Evolutionary conservation across 2,888 invertebrate species (phyloP).

Genomic region (Rambutsinella grinnellia): DNA sequence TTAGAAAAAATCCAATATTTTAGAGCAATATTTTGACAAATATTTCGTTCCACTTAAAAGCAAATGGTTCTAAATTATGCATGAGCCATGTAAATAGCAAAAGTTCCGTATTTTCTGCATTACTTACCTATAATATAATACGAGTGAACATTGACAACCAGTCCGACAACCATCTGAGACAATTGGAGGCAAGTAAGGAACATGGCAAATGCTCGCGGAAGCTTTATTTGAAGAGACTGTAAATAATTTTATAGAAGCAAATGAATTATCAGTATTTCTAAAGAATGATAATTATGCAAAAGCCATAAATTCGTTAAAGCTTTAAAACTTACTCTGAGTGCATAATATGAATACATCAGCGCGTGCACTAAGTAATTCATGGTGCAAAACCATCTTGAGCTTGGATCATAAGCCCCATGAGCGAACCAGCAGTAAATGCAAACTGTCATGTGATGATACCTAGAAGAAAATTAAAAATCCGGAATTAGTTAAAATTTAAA

Average conservation of each 20-base stretch:
- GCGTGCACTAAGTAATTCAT: constrained; percentile 63
- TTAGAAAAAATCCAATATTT: background rate
- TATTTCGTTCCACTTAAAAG: no score
- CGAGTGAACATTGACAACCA: constrained; percentile 55
- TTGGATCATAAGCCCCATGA: constrained; percentile 56
- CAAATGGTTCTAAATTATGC: no score
- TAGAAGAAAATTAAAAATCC: constrained; percentile 4
- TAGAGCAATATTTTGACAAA: background rate
- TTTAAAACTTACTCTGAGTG: constrained; percentile 33
- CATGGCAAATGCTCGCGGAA: constrained; percentile 54
- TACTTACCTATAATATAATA: background rate
- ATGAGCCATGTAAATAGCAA: background rate
- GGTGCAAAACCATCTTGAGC: constrained; percentile 60
- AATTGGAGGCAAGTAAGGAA: constrained; percentile 57
- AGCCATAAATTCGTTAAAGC: constrained; percentile 3
- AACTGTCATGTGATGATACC: constrained; percentile 63
- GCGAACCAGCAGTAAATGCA: constrained; percentile 61
- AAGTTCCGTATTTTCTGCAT: background rate
- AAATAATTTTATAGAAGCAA: constrained; percentile 3
- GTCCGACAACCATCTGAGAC: constrained; percentile 59
- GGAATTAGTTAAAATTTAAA: constrained; percentile 3
- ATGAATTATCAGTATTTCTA: no score
- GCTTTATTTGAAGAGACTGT: constrained; percentile 50
- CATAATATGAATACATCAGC: constrained; percentile 62
- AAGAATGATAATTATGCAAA: background rate